These are phyloP conservation scores for Catalaphyllia jardinei DNA, from an alignment of 64 coral and sea anemone genomes.

Conservation along the genomic window DNA sequence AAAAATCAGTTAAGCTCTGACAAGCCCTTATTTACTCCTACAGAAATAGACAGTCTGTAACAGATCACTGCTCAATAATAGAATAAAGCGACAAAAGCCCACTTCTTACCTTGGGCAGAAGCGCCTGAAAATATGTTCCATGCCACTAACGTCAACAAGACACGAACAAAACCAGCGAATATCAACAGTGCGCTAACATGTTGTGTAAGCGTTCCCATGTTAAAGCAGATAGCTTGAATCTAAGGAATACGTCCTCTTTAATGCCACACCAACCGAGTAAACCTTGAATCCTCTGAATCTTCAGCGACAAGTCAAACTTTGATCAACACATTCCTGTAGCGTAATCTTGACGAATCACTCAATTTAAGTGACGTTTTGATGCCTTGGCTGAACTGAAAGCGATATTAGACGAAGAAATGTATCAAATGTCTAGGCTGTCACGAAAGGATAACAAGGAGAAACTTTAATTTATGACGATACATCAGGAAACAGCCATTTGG, in stretches of 20 bases:
- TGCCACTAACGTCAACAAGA: neutral
- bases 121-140: neutral
- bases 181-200: too few relatives aligned
- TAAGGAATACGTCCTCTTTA: too few relatives aligned
- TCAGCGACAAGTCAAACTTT: neutral
- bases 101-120: neutral
- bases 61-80: neutral
- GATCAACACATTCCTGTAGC: neutral
- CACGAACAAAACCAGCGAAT: neutral
- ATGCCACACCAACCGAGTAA: neutral
- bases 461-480: neutral
- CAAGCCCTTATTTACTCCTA: too few relatives aligned
- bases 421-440: neutral
- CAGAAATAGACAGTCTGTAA: neutral
- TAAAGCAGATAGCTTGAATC: neutral
- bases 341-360: neutral
- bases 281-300: neutral
- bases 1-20: too few relatives aligned
- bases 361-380: neutral
- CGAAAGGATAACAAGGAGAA: neutral
- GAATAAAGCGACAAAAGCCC: neutral
- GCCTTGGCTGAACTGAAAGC: neutral
- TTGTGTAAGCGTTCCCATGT: neutral
- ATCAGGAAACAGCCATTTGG: neutral
- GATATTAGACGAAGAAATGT: neutral